Base-by-base conservation (phyloP, 2,888 invertebrate species). In the Zygothrica quintamaculata region DNA sequence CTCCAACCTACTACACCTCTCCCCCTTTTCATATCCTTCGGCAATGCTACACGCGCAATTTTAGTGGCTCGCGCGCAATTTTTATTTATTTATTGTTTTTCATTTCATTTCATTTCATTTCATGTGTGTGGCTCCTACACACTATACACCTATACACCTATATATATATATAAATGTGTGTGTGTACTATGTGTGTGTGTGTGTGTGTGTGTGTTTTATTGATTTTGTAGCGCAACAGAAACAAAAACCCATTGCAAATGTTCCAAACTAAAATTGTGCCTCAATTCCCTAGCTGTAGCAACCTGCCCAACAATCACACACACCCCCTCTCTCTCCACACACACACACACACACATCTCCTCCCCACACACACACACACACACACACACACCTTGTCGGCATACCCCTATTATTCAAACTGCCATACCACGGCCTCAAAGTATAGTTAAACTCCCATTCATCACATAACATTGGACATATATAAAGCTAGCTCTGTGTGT, bases 171-270 rank as follows among this genome's bases (percentile, higher is more conserved):
- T n/a, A n/a, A n/a, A n/a, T n/a, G n/a, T n/a, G n/a, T n/a, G n/a
- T n/a, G n/a, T n/a, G n/a, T n/a, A n/a, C n/a, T n/a, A n/a, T n/a
- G n/a, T n/a, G n/a, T n/a, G n/a, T n/a, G n/a, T n/a, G n/a, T n/a
- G n/a, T n/a, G n/a, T n/a, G n/a, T 33, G 53, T 68, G 79, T 48
- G 78, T 74, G 77, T 68, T 71, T 64, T 82, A 82, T 82, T 74
- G 81, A 82, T 82, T 82, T 82, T 80, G 62, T 80, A 53, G 53
- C 65, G 56, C 66, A 65, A 58, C 73, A 69, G 60, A 50, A 58
- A 51, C 57, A 60, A 55, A 68, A 50, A 40, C 43, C 3, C 44
- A 33, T 56, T 36, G 46, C 60, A 65, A 56, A 39, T 60, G 43
- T 56, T 52, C 29, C 29, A 57, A 69, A 36, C 69, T 48, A 44